These are phyloP conservation scores for Cyphomyrmex costatus DNA, from an alignment of 1,140 invertebrate species.

Conservation along the genomic window DNA sequence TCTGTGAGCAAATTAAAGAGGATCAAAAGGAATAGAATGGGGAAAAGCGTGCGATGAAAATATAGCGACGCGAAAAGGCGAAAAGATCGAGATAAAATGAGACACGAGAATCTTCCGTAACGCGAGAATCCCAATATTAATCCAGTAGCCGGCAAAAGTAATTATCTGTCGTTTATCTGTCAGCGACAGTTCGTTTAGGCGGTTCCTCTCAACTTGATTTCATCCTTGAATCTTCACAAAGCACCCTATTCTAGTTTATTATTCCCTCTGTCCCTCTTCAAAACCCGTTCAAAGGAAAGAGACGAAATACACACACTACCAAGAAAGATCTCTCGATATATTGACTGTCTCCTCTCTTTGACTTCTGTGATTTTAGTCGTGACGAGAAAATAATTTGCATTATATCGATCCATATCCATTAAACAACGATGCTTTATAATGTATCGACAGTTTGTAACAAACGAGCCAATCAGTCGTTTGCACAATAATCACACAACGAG, in stretches of 20 bases:
- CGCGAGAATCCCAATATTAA: slow-evolving; percentile 65
- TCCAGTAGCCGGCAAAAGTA: slow-evolving; percentile 68
- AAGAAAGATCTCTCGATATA: slow-evolving; percentile 26
- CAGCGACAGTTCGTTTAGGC: slow-evolving; percentile 70
- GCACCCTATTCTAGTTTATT: slow-evolving; percentile 57
- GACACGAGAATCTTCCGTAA: slow-evolving; percentile 61
- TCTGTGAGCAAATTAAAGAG: slow-evolving; percentile 17
- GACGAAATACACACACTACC: not conserved
- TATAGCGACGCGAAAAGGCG: not conserved
- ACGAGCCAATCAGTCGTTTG: slow-evolving; percentile 16
- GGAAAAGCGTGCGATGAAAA: not conserved
- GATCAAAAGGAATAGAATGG: slow-evolving; percentile 20
- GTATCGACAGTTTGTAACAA: slow-evolving; percentile 11
- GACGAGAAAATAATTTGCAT: slow-evolving; percentile 23
- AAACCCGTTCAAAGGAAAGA: not conserved
- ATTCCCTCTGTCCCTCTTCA: slow-evolving; percentile 50
- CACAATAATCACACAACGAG: slow-evolving; percentile 2
- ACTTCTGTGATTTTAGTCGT: not conserved
- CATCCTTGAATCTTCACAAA: slow-evolving; percentile 60
- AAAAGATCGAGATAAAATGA: slow-evolving; percentile 47
- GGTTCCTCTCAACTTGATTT: slow-evolving; percentile 50
- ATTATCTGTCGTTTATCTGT: slow-evolving; percentile 73
- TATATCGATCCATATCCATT: slow-evolving; percentile 21
- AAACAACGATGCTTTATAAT: not conserved
- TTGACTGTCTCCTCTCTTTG: slow-evolving; percentile 19